Conservation (phyloP, 2,888 invertebrate genomes). For the Herminia tarsipennalis region DNA sequence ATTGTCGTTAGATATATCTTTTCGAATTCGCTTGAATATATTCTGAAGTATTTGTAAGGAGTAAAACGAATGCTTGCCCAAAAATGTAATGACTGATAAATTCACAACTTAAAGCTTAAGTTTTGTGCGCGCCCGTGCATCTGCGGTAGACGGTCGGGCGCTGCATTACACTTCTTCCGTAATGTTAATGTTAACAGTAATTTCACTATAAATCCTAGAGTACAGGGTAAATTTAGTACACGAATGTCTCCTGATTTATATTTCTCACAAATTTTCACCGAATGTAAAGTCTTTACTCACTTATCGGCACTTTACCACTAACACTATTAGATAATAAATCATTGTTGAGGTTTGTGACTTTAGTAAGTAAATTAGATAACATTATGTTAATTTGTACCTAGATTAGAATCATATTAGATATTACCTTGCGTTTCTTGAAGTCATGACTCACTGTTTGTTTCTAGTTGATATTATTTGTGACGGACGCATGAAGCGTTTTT, state of each 20-base stretch:
- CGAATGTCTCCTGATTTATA: constrained; percentile 75
- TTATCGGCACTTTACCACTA: constrained; percentile 75
- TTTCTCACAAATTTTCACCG: constrained; percentile 76
- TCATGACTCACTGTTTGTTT: constrained; percentile 54
- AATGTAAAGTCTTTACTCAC: constrained; percentile 78
- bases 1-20: constrained; percentile 36
- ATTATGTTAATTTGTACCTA: constrained; percentile 67
- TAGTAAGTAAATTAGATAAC: constrained; percentile 72
- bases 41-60: constrained; percentile 61
- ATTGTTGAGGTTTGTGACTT: constrained; percentile 77
- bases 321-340: constrained; percentile 71
- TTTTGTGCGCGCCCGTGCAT: constrained; percentile 49
- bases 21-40: constrained; percentile 40
- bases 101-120: constrained; percentile 53
- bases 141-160: constrained; percentile 33
- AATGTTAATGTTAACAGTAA: constrained; percentile 64
- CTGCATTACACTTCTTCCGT: constrained; percentile 50
- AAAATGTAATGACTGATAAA: constrained; percentile 74
- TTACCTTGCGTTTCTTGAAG: constrained; percentile 51
- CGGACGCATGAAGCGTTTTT: constrained; percentile 55
- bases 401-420: constrained; percentile 65
- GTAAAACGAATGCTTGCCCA: constrained; percentile 73
- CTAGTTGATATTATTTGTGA: constrained; percentile 56
- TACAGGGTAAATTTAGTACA: constrained; percentile 85
- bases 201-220: constrained; percentile 82